These are phyloP conservation scores for Anolis sagrei DNA, from an alignment of 2,113 vertebrate species.

Conservation along the genomic window DNA sequence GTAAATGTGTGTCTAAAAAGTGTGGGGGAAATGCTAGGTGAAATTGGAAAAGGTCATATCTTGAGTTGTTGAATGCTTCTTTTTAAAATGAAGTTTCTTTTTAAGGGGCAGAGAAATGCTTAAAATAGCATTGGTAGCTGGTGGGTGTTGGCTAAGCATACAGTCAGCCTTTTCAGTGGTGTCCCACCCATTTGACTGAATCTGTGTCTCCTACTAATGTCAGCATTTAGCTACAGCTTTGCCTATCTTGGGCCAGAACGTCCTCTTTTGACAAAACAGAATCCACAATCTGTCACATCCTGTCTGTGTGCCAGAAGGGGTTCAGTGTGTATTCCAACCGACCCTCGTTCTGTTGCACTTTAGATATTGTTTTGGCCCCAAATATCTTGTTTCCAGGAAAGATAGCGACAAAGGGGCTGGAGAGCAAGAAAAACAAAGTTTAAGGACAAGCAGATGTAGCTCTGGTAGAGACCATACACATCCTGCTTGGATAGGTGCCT, in stretches of 20 bases:
- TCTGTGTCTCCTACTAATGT: neutral
- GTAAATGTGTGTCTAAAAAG: neutral
- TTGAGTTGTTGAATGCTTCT: too few relatives aligned
- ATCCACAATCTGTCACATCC: neutral
- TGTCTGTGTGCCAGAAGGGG: neutral
- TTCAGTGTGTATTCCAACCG: neutral
- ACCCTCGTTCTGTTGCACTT: neutral
- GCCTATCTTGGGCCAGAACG: neutral
- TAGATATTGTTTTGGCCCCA: neutral
- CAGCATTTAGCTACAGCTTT: neutral
- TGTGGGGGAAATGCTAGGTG: neutral
- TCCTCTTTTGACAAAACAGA: neutral
- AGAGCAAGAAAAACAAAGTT: conserved; percentile 6
- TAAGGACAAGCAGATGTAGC: neutral
- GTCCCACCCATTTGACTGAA: too few relatives aligned
- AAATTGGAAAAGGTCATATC: neutral
- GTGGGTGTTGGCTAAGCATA: neutral
- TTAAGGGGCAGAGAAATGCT: neutral
- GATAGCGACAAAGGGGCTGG: neutral
- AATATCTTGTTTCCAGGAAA: conserved; percentile 20
- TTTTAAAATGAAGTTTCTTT: neutral
- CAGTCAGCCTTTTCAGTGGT: neutral
- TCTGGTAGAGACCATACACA: neutral
- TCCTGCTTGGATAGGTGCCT: conserved; percentile 2
- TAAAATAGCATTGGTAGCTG: neutral